These are phyloP conservation scores for Drosophila eohydei DNA, from an alignment of 2,888 invertebrate species.

Conservation along the genomic window DNA sequence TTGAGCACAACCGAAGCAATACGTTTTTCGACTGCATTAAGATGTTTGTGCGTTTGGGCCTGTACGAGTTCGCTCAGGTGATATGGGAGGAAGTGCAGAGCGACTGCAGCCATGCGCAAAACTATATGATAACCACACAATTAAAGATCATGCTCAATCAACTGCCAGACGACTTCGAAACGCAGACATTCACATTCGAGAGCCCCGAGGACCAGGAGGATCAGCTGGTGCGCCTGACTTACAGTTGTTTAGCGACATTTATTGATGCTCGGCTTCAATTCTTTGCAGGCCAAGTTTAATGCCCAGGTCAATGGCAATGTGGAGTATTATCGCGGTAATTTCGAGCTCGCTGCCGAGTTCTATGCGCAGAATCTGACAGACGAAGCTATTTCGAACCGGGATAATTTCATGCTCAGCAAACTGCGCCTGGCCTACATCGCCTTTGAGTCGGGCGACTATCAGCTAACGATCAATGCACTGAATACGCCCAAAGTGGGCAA, in stretches of 20 bases:
- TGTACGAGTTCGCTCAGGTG: slow-evolving; percentile 72
- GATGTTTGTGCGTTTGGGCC: slow-evolving; percentile 64
- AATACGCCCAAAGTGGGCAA: slow-evolving; percentile 3
- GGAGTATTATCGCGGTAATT: slow-evolving; percentile 54
- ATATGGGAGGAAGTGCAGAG: slow-evolving; percentile 58
- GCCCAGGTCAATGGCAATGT: slow-evolving; percentile 75
- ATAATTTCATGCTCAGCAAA: slow-evolving; percentile 52
- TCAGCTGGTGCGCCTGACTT: slow-evolving; percentile 30
- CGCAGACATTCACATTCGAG: slow-evolving; percentile 11
- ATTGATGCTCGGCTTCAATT: not conserved
- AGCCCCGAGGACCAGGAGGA: not conserved
- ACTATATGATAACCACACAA: slow-evolving; percentile 66
- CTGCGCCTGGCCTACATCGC: slow-evolving; percentile 62
- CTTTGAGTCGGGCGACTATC: slow-evolving; percentile 40
- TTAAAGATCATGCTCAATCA: slow-evolving; percentile 54
- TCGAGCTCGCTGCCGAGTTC: slow-evolving; percentile 42
- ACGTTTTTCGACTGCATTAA: slow-evolving; percentile 53
- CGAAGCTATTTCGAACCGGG: not conserved
- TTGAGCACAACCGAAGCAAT: slow-evolving; percentile 12
- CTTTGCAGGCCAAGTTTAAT: slow-evolving; percentile 31
- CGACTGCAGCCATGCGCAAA: slow-evolving; percentile 52
- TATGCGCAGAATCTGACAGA: slow-evolving; percentile 37
- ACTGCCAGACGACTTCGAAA: slow-evolving; percentile 32
- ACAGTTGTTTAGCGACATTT: not conserved
- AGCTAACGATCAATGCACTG: slow-evolving; percentile 39